These are phyloP conservation scores for Platalea minor DNA, from an alignment of 2,797 vertebrate genomes.

Conservation along the genomic window DNA sequence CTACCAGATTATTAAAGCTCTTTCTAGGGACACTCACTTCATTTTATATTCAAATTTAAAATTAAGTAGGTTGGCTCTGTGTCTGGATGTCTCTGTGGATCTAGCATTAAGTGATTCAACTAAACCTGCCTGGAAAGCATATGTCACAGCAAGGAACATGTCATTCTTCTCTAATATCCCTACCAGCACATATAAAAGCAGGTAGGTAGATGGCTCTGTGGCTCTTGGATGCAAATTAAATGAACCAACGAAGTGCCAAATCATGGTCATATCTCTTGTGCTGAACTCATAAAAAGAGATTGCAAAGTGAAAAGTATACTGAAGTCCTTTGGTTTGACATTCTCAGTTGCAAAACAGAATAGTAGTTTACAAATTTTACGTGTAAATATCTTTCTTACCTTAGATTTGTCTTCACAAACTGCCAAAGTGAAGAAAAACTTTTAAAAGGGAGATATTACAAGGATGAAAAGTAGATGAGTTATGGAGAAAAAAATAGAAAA, in stretches of 20 bases:
- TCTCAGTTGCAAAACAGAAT: background rate
- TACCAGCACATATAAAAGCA: slow-evolving; percentile 12
- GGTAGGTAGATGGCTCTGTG: background rate
- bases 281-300: background rate
- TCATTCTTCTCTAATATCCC: slow-evolving; percentile 28
- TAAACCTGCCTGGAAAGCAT: slow-evolving; percentile 36
- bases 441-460: background rate
- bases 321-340: background rate
- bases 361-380: background rate
- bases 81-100: slow-evolving; percentile 44
- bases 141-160: slow-evolving; percentile 28
- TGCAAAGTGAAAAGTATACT: background rate
- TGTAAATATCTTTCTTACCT: background rate
- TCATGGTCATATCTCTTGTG: background rate
- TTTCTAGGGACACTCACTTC: slow-evolving; percentile 39
- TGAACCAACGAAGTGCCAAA: background rate
- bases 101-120: slow-evolving; percentile 46
- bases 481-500: background rate
- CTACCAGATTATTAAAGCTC: slow-evolving; percentile 30
- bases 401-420: background rate
- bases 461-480: background rate
- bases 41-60: slow-evolving; percentile 60
- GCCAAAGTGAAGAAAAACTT: background rate
- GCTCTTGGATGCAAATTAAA: slow-evolving; percentile 35
- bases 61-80: slow-evolving; percentile 37